Base-by-base conservation (phyloP, 2,113 vertebrate genomes). In the Nothocercus julius region DNA sequence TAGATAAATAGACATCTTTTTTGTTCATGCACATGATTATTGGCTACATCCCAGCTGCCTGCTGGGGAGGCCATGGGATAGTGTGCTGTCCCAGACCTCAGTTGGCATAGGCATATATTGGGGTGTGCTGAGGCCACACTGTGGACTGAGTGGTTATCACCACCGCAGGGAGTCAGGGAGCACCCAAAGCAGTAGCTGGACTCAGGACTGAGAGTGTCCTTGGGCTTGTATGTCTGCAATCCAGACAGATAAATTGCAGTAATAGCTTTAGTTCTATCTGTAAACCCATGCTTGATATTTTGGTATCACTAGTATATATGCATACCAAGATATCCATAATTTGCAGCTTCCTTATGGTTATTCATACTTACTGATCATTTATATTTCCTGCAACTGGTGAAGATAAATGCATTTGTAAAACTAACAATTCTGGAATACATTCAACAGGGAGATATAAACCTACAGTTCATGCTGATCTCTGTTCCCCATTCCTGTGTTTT, bases 161-260 rank as follows among this genome's bases (percentile, higher is more conserved):
- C 6, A 3, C 5, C 51, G 44, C 0, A 1, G 44, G 44, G 44
- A 44, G 44, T 44, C 44, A 44, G 44, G 44, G 18, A 74, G 6
- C 34, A 88, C 14, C 3, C 54, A 25, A 61, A 73, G 14, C 5
- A 74, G 22, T 16, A 51, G 2, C 9, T 59, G n/a, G 13, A 49
- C 1, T 2, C 22, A 54, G 5, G 64, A 32, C 0, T 1, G 36
- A 44, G 45, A 62, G 25, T n/a, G 40, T 54, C 7, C 32, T 79
- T 0, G 0, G 5, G 11, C 82, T 89, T 82, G 15, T 21, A 17
- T 0, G 1, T 25, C 25, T 1, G 0, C 3, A 25, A 10, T 21
- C 25, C 0, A 1, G 5, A 38, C 17, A 7, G 0, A 5, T 2
- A 63, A 12, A 62, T 9, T 24, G 40, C 10, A 58, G 11, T 13